phyloP scores from a whole-genome alignment of 1,140 invertebrate species.

The Drosophila nigromelanica region DNA sequence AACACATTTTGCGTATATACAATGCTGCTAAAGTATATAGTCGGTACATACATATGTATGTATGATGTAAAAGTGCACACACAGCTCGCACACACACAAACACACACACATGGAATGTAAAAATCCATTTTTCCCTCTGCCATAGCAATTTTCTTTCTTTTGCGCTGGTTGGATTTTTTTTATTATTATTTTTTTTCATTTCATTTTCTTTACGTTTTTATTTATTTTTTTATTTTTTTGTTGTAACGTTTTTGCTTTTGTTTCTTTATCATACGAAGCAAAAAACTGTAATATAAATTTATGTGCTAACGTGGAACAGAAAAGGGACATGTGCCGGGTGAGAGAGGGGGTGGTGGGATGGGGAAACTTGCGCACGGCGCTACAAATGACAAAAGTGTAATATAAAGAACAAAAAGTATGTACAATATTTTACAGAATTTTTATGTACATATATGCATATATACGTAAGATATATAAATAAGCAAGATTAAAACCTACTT shows the following conservation, averaged over 20 bases:
- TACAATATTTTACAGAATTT: too few species aligned
- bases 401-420: too few species aligned
- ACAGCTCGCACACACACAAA: slow-evolving; percentile 28
- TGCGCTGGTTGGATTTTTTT: slow-evolving; percentile 41
- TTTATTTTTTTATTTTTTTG: slow-evolving; percentile 34
- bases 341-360: too few species aligned
- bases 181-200: slow-evolving; percentile 17
- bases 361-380: too few species aligned
- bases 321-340: not conserved
- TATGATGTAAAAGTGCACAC: slow-evolving; percentile 26
- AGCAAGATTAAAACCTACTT: too few species aligned
- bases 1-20: slow-evolving; percentile 6
- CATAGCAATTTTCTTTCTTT: slow-evolving; percentile 49
- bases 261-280: slow-evolving; percentile 57
- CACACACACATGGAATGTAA: slow-evolving; percentile 28
- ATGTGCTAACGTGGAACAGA: slow-evolving; percentile 53
- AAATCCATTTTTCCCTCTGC: slow-evolving; percentile 63
- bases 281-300: slow-evolving; percentile 78
- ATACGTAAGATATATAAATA: too few species aligned
- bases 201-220: slow-evolving; percentile 14
- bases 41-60: not conserved
- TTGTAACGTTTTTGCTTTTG: slow-evolving; percentile 56
- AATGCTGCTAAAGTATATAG: slow-evolving; percentile 10
- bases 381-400: too few species aligned
- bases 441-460: not conserved